A percentile compares a stretch with the other conserved stretches of the same genome.
phyloP scores from a whole-genome alignment of 2,888 invertebrate species.

The Eilema sororculum region DNA sequence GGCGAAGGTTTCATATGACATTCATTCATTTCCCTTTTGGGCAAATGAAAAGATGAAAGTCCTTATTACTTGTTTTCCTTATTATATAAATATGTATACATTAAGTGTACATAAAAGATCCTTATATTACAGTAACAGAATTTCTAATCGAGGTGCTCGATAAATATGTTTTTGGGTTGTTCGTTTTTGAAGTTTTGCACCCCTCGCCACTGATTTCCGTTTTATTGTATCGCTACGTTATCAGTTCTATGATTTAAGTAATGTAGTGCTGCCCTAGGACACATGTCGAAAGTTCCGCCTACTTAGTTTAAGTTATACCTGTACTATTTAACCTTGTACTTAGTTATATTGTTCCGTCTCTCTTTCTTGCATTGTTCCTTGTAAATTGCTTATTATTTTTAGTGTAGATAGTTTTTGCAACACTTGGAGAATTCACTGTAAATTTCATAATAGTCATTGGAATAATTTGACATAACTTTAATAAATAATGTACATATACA shows the following conservation, averaged over 20 bases:
- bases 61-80: not conserved
- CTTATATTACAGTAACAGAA: not conserved
- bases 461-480: not conserved
- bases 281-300: constrained; percentile 82
- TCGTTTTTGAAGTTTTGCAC: not conserved
- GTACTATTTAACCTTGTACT: constrained; percentile 49
- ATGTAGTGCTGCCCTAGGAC: constrained; percentile 62
- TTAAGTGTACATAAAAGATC: not conserved
- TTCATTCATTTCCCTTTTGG: not conserved
- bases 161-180: not conserved
- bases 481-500: not conserved
- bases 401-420: not conserved
- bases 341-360: constrained; percentile 42
- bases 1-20: not conserved
- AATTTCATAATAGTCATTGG: not conserved
- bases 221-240: constrained; percentile 11
- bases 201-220: constrained; percentile 3
- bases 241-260: constrained; percentile 20
- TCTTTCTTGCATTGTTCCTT: constrained; percentile 34
- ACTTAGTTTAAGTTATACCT: constrained; percentile 68
- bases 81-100: not conserved
- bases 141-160: not conserved
- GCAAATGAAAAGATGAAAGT: not conserved
- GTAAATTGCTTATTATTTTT: not conserved
- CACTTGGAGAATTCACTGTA: no score